Base-by-base conservation (phyloP, 2,888 invertebrate genomes). In the Drosophila algonquin region DNA sequence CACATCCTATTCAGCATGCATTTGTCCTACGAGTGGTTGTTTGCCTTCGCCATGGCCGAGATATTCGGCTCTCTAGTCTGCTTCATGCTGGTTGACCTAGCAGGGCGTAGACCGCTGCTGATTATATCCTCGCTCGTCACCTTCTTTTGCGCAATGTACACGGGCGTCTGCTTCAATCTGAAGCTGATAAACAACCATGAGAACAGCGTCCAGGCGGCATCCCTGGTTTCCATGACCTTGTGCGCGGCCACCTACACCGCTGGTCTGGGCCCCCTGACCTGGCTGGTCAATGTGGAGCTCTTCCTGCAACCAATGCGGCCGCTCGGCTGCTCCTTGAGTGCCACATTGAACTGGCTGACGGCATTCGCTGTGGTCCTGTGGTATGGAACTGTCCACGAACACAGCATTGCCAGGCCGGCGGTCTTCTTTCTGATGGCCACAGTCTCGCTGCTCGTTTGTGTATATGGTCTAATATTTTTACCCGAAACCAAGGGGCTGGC, bases 211-310 rank as follows among this genome's bases (percentile, higher is more conserved):
- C 3, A 27, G 10, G 64, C 52, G 50, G 6, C 44, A 0, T 24
- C 35, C 0, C 32, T 52, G 21, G 0, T 48, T 1, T 12, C 10
- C 3, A 1, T 78, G 3, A 32, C 9, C 1, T 0, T 47, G 0
- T 68, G 68, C n/a, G 10, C 54, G 12, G n/a, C 21, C 1, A 10
- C 18, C 8, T 71, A 57, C 16, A 21, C 44, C 0, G 10, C 58
- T 4, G 74, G 68, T 7, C 9, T 71, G 1, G 81, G 68, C 0
- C 56, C 78, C 0, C 32, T 79, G 2, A 4, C 48, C 24, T 78
- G 72, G 63, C 27, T 80, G 8, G 21, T 79, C 7, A 67, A 46
- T 14, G 79, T 64, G 18, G 79, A 79, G 35, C 46, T 79, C 1
- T 32, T 68, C 4, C 7, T 27, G 10, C 16, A 27, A 1, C 30